Base-by-base conservation (phyloP, 2,113 vertebrate species). In the Etheostoma spectabile region DNA sequence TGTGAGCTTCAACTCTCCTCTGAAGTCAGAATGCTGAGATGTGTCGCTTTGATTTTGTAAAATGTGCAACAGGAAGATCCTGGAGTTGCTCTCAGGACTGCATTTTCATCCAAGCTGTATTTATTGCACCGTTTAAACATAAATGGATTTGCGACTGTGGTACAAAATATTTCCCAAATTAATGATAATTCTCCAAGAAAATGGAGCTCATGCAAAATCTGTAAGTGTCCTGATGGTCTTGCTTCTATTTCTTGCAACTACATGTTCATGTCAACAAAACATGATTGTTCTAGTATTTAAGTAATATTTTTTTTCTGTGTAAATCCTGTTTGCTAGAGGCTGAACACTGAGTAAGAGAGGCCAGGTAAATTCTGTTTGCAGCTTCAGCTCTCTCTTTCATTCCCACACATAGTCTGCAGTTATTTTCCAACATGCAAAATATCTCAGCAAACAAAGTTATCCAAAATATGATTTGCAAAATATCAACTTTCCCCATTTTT, bases 361-460 rank as follows among this genome's bases (percentile, higher is more conserved):
- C 74, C 79, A 57, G 76, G 72, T 55, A 68, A 81, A 62, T 51
- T 62, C 5, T 33, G 57, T 69, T 62, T 33, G 66, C 61, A 61
- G 66, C 79, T 66, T 86, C 70, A 3, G 18, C 53, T 73, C 64
- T 14, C 1, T 5, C 59, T 66, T 6, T 82, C 24, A 42, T 42
- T 70, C 48, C 59, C 69, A 66, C 2, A 68, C 22, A 30, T 0
- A 22, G 18, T 66, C 60, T 72, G 53, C 27, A 5, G 11, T 64
- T 33, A 69, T 66, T 64, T 16, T 16, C 49, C 15, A 66, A 6
- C 69, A 3, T 67, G 45, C 38, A 65, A 16, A 83, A 76, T 59
- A 83, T 69, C 56, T 78, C 52, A 66, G 68, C 52, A 85, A 82
- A 84, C 61, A 45, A 57, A 63, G 51, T 48, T 46, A 16, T 77